These are phyloP conservation scores for Pardosa pseudoannulata DNA, from an alignment of 2,888 invertebrate species.

Conservation along the genomic window DNA sequence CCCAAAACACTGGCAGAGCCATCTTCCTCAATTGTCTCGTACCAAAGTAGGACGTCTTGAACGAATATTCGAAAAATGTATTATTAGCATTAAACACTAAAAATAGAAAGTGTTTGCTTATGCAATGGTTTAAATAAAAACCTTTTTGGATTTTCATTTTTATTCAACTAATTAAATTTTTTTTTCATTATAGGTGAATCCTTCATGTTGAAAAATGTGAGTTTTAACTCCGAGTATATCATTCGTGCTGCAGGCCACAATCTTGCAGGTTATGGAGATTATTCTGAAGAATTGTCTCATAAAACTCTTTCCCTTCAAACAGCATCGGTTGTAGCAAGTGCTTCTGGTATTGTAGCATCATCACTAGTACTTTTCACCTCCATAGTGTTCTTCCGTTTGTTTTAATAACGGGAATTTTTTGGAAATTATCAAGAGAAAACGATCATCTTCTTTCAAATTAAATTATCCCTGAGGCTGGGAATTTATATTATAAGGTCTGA, in stretches of 20 bases:
- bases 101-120: no score
- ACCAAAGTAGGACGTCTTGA: no score
- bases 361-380: constrained; percentile 30
- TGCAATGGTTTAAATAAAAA: no score
- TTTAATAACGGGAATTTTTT: constrained; percentile 27
- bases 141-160: no score
- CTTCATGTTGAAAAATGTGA: constrained; percentile 53
- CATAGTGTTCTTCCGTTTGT: constrained; percentile 25
- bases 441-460: neutral
- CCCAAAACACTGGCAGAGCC: no score
- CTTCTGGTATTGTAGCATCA: constrained; percentile 23
- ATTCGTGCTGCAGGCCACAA: constrained; percentile 58
- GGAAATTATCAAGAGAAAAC: constrained; percentile 20
- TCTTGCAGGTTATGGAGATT: constrained; percentile 63
- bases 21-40: no score
- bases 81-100: no score
- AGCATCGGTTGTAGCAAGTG: constrained; percentile 42
- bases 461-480: constrained; percentile 24
- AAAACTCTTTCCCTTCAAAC: constrained; percentile 37
- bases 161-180: no score
- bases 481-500: neutral
- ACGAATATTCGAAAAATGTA: no score
- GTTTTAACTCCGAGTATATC: constrained; percentile 58
- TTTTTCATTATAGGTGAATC: constrained; percentile 29
- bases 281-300: constrained; percentile 34